Percentiles rank a stretch among this genome's conserved stretches.
These are phyloP conservation scores for Engystomops pustulosus DNA, from an alignment of 2,113 vertebrate genomes.

Conservation along the genomic window DNA sequence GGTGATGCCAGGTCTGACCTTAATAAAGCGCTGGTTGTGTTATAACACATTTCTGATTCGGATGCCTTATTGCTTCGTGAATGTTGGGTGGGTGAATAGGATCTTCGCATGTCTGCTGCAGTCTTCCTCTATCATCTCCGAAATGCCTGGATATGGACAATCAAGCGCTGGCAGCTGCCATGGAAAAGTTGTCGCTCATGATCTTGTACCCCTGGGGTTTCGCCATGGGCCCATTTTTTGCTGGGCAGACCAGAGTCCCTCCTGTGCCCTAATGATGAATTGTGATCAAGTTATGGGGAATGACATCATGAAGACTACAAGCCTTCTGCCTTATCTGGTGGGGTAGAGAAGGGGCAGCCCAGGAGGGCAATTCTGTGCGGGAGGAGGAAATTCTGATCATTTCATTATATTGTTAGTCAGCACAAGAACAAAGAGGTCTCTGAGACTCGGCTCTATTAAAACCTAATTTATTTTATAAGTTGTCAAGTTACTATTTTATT, in stretches of 20 bases:
- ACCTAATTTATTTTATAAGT: constrained; percentile 51
- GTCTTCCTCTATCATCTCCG: constrained; percentile 33
- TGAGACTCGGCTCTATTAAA: constrained; percentile 54
- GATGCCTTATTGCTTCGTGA: constrained; percentile 56
- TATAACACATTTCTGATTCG: constrained; percentile 72
- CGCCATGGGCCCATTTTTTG: background rate
- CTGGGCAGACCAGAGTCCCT: background rate
- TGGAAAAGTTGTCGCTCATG: constrained; percentile 15
- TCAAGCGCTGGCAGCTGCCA: constrained; percentile 17
- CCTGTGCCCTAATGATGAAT: background rate
- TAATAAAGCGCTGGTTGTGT: constrained; percentile 79
- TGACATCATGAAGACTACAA: constrained; percentile 29
- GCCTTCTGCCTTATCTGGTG: constrained; percentile 12
- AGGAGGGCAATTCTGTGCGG: constrained; percentile 28
- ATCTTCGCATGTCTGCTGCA: background rate
- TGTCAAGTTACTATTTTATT: constrained; percentile 31
- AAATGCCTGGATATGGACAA: constrained; percentile 39
- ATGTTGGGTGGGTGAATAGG: constrained; percentile 1
- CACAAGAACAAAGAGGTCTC: constrained; percentile 33
- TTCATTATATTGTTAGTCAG: constrained; percentile 32
- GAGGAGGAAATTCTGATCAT: constrained; percentile 1
- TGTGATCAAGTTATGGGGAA: background rate
- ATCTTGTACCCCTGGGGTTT: background rate
- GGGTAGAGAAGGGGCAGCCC: constrained; percentile 11
- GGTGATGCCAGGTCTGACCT: constrained; percentile 67